A percentile compares a stretch with the other conserved stretches of the same genome.
Evolutionary conservation across 92 coral and sea anemone genomes (phyloP).

Genomic region (Palythoa grandiflora): DNA sequence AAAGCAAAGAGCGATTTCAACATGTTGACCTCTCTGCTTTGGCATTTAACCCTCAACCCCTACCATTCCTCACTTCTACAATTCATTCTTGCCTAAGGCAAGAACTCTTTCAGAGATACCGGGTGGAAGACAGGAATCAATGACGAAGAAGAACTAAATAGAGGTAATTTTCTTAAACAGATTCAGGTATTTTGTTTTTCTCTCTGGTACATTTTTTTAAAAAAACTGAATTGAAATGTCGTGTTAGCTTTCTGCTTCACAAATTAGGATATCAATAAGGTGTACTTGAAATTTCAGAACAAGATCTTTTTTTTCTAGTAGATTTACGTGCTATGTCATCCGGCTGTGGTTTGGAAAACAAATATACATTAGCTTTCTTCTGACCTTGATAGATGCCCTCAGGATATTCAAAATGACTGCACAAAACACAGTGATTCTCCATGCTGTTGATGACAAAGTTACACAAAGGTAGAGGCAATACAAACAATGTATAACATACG

Average conservation of each 20-base stretch:
- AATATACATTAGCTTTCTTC: neutral
- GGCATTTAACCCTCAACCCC: no score
- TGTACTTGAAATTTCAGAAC: neutral
- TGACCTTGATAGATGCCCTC: neutral
- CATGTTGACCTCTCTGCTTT: no score
- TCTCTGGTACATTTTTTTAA: neutral
- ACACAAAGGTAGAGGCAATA: no score
- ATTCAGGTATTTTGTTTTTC: neutral
- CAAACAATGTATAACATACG: no score
- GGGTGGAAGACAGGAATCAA: neutral
- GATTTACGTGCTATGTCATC: constrained; percentile 5
- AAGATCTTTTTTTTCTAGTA: neutral
- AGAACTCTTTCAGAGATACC: no score
- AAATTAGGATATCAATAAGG: neutral
- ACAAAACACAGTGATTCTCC: no score
- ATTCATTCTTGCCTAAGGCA: neutral
- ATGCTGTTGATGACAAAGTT: no score
- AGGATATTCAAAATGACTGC: neutral
- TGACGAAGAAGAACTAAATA: neutral
- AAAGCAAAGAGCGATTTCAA: no score
- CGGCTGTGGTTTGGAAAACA: neutral
- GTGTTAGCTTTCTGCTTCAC: neutral
- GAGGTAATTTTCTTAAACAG: neutral
- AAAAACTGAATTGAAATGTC: neutral
- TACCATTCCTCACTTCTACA: no score